Conservation (phyloP, 2,888 invertebrate genomes). For the Frankliniella intonsa region DNA sequence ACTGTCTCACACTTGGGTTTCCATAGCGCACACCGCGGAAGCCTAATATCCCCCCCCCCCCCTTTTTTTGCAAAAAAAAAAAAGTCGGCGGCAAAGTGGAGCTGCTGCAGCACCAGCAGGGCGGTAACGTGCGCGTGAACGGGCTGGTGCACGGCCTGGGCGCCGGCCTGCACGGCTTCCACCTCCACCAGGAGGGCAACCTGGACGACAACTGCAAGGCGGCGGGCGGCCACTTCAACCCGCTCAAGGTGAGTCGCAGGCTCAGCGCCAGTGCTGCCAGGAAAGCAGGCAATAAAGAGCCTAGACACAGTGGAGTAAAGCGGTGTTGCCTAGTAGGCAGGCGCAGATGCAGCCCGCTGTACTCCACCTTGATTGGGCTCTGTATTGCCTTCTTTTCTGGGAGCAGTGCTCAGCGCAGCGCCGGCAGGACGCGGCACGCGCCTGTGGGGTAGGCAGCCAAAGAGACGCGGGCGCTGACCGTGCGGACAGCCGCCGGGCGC, state of each 20-base stretch:
- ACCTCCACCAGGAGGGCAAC: slow-evolving; percentile 38
- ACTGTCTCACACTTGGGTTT: too few relatives aligned
- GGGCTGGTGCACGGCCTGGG: slow-evolving; percentile 38
- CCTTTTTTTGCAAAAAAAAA: too few relatives aligned
- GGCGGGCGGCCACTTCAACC: slow-evolving; percentile 41
- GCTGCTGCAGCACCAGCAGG: slow-evolving; percentile 2
- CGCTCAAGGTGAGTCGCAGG: slow-evolving; percentile 35
- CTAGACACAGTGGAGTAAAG: too few relatives aligned
- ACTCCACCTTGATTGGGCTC: too few relatives aligned
- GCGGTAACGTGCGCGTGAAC: slow-evolving; percentile 36
- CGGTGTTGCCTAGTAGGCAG: too few relatives aligned
- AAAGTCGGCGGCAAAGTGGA: slow-evolving; percentile 29
- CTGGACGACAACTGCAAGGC: slow-evolving; percentile 38
- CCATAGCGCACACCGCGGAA: too few relatives aligned
- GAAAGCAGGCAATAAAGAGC: too few relatives aligned
- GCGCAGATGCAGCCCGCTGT: too few relatives aligned
- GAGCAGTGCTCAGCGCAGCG: not conserved
- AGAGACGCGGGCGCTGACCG: too few relatives aligned
- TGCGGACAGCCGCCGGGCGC: too few relatives aligned
- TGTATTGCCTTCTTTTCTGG: too few relatives aligned
- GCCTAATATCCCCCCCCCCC: too few relatives aligned
- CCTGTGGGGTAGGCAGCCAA: not conserved
- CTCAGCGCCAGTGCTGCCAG: not conserved
- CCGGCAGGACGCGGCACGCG: not conserved
- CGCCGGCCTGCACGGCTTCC: slow-evolving; percentile 40